Percentiles rank a stretch among this genome's conserved stretches.
Evolutionary conservation across 2,797 vertebrate genomes (phyloP).

Genomic region (Meda fulgida): DNA sequence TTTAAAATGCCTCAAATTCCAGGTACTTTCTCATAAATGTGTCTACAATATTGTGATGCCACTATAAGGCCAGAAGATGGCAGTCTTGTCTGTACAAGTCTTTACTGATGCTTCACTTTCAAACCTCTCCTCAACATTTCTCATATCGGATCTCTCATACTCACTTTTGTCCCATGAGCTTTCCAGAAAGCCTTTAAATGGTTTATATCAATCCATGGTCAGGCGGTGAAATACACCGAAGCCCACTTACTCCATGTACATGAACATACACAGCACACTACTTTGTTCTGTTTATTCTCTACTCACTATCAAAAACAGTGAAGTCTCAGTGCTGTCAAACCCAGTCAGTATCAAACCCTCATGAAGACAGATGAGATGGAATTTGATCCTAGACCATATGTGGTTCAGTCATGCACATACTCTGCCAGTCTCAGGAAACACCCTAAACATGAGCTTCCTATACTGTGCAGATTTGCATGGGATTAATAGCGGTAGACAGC

Average conservation of each 20-base stretch:
- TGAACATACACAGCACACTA: constrained; percentile 5
- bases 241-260: not conserved
- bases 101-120: not conserved
- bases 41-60: constrained; percentile 21
- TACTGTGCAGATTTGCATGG: constrained; percentile 30
- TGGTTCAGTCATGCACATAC: constrained; percentile 25
- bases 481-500: constrained; percentile 42
- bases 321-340: constrained; percentile 32
- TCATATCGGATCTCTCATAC: not conserved
- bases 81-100: constrained; percentile 63
- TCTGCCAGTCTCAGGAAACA: constrained; percentile 40
- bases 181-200: not conserved
- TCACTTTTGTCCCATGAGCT: not conserved
- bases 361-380: constrained; percentile 45
- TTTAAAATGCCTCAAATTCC: constrained; percentile 6
- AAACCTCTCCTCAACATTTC: constrained; percentile 6
- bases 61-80: constrained; percentile 64
- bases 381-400: constrained; percentile 34
- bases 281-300: constrained; percentile 40
- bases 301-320: constrained; percentile 20
- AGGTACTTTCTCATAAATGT: not conserved
- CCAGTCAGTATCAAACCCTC: constrained; percentile 35
- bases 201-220: constrained; percentile 3
- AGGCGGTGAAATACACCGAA: constrained; percentile 13
- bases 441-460: constrained; percentile 45